phyloP scores from a whole-genome alignment of 2,797 vertebrate species.

The Tadarida brasiliensis region DNA sequence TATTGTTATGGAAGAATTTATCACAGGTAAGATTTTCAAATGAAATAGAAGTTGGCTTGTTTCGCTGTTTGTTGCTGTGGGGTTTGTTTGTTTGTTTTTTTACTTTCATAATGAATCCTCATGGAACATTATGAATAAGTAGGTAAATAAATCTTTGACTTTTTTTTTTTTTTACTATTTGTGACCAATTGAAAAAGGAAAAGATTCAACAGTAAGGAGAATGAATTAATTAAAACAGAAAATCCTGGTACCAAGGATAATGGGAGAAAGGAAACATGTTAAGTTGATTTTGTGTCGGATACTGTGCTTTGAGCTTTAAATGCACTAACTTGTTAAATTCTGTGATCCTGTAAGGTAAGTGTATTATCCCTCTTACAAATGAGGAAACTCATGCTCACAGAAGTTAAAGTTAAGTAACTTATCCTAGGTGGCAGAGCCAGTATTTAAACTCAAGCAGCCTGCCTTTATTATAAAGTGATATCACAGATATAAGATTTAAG shows the following conservation, averaged over 20 bases:
- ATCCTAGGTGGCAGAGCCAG: slow-evolving; percentile 18
- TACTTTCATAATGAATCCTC: slow-evolving; percentile 48
- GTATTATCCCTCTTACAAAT: slow-evolving; percentile 24
- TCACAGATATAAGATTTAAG: slow-evolving; percentile 25
- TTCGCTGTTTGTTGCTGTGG: slow-evolving; percentile 47
- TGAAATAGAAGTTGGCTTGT: slow-evolving; percentile 54
- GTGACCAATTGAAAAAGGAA: slow-evolving; percentile 51
- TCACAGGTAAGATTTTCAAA: slow-evolving; percentile 63
- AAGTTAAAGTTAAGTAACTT: slow-evolving; percentile 71
- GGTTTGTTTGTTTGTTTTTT: slow-evolving; percentile 36
- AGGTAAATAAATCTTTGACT: slow-evolving; percentile 58
- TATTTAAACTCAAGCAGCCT: slow-evolving; percentile 63
- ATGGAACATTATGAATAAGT: slow-evolving; percentile 43
- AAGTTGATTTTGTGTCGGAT: slow-evolving; percentile 54
- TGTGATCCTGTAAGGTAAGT: slow-evolving; percentile 19
- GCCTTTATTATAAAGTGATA: slow-evolving; percentile 1
- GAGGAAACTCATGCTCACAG: slow-evolving; percentile 52
- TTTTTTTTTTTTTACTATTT: slow-evolving; percentile 44
- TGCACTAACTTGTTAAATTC: slow-evolving; percentile 57
- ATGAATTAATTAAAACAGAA: slow-evolving; percentile 51
- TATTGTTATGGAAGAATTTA: slow-evolving; percentile 31
- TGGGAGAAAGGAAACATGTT: neutral
- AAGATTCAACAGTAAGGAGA: slow-evolving; percentile 26
- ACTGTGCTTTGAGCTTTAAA: slow-evolving; percentile 69
- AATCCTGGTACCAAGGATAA: neutral